Base-by-base conservation (phyloP, 2,888 invertebrate genomes). In the Yponomeuta evonymella region DNA sequence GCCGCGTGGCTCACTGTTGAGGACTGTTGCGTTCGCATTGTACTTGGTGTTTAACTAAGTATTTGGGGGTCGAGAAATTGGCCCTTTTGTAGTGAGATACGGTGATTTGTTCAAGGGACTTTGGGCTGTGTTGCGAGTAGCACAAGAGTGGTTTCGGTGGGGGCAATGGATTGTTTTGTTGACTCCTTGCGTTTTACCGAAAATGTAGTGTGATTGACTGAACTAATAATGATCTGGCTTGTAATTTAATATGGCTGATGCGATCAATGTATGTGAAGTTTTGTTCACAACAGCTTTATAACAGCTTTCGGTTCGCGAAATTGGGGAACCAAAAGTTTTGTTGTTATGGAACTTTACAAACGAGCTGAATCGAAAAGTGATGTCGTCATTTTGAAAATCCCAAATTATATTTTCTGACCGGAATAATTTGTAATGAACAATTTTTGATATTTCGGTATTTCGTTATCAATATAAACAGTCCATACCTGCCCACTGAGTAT, bases 1-100 rank as follows among this genome's bases (percentile, higher is more conserved):
- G 70, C n/a, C 74, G 70, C 73, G 74, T 69, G 73, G 23, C 48
- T 58, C 33, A 2, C 33, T 10, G 30, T 51, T 69, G 23, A 29
- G 51, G 29, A 23, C 51, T 48, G 68, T 69, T 69, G 48, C 51
- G 11, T 48, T 69, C 30, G 48, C 23, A 69, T 69, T 69, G 51
- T 69, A 48, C 48, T 48, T 23, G n/a, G 68, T 69, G 68, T 48
- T 51, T 69, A 33, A 29, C 67, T 67, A 67, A 67, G 67, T 33
- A 67, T 67, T 67, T 67, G 43, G 67, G n/a, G 67, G 36, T 43
- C 43, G 29, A 33, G 23, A 33, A 67, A 67, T 36, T 43, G 29
- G 43, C 30, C 43, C 30, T 29, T 67, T 29, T 67, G 33, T 9
- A 67, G 33, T 67, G 67, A 33, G 43, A 67, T 67, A 12, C 15